Evolutionary conservation across 2,797 vertebrate species (phyloP).

Genomic region (Sebastes variabilis): DNA sequence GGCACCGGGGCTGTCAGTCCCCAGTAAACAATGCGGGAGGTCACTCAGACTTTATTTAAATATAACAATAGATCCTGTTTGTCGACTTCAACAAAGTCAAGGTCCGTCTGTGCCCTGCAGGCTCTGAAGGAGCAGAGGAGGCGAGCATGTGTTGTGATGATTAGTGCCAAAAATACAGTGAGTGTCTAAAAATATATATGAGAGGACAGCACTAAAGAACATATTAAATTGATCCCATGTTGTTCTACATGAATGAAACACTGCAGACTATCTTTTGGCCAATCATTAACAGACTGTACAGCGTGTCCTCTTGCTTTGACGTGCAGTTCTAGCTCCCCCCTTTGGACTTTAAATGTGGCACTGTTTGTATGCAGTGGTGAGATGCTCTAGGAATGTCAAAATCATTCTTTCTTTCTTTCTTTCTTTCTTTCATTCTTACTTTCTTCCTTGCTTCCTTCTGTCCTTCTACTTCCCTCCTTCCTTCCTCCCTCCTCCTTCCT

Average conservation of each 20-base stretch:
- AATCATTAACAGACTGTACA: not conserved
- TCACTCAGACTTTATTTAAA: conserved; percentile 23
- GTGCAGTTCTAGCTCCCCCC: not conserved
- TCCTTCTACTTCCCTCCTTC: too few species aligned
- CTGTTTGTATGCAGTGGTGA: not conserved
- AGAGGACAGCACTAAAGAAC: not conserved
- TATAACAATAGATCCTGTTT: conserved; percentile 34
- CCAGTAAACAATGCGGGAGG: conserved; percentile 32
- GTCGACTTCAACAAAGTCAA: not conserved
- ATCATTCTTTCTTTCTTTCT: too few species aligned
- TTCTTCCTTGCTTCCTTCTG: too few species aligned
- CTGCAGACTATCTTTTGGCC: not conserved
- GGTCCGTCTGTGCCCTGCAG: not conserved
- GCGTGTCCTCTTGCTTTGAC: not conserved
- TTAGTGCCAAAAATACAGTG: not conserved
- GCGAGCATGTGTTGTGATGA: not conserved
- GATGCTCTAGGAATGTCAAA: not conserved
- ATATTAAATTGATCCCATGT: not conserved
- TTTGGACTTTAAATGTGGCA: not conserved
- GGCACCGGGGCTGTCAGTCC: conserved; percentile 19
- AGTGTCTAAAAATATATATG: not conserved
- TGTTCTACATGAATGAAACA: not conserved
- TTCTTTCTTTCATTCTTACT: too few species aligned
- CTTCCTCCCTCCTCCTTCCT: too few species aligned
- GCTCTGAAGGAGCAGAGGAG: not conserved